These are phyloP conservation scores for Gulo gulo DNA, from an alignment of 2,113 vertebrate species.

Conservation along the genomic window DNA sequence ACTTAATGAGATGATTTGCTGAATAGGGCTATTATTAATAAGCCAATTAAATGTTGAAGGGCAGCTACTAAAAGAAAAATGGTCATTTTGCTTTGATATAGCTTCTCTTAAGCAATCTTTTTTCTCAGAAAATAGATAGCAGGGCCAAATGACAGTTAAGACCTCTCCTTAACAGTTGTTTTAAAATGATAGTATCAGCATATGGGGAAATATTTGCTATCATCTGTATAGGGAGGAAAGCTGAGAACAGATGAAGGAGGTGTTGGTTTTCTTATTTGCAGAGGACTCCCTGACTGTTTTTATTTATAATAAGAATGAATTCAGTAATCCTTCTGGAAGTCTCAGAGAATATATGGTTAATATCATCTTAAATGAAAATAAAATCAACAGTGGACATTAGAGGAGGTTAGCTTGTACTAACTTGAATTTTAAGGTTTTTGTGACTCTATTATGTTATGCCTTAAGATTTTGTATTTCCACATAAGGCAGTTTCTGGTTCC, in stretches of 20 bases:
- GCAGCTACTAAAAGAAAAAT: background rate
- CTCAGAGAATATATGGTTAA: background rate
- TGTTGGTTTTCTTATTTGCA: background rate
- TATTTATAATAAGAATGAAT: background rate
- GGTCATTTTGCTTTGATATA: background rate
- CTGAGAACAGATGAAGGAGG: background rate
- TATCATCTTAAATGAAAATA: background rate
- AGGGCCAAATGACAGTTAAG: background rate
- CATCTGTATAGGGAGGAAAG: background rate
- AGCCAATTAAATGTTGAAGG: slow-evolving; percentile 68
- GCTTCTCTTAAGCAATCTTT: background rate
- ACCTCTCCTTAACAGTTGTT: background rate
- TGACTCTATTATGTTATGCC: background rate
- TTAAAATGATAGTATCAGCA: background rate
- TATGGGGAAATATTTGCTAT: background rate
- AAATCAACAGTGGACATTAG: background rate
- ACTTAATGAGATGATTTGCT: slow-evolving; percentile 70
- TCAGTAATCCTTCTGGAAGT: background rate
- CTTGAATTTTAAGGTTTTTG: background rate
- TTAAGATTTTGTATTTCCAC: background rate
- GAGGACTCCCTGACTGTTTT: background rate
- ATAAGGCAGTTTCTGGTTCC: background rate
- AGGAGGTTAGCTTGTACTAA: rapidly evolving
- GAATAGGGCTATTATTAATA: slow-evolving; percentile 68
- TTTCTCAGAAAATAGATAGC: background rate